These are phyloP conservation scores for Cheilosia urbana DNA, from an alignment of 2,888 invertebrate species.

Conservation along the genomic window DNA sequence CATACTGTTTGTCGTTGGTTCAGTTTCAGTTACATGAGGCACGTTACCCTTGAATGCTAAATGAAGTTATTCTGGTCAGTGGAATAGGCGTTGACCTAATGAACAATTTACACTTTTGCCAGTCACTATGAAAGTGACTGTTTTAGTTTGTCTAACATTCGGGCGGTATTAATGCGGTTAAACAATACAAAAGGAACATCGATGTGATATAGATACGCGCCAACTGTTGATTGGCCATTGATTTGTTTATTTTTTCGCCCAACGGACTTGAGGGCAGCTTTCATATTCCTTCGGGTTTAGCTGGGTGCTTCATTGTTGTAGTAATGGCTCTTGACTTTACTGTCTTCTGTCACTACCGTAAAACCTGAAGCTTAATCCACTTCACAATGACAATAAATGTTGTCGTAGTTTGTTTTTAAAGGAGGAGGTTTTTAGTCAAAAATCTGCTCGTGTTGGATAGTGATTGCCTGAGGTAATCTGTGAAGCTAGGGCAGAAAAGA, in stretches of 20 bases:
- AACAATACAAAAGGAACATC: too few relatives aligned
- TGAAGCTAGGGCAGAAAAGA: too few relatives aligned
- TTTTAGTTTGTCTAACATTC: neutral
- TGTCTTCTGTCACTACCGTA: neutral
- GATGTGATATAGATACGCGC: neutral
- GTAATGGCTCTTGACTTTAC: neutral
- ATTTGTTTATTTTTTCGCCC: conserved; percentile 42
- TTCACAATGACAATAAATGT: neutral
- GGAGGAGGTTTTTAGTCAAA: too few relatives aligned
- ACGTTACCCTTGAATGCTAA: conserved; percentile 66
- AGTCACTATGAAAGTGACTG: conserved; percentile 46
- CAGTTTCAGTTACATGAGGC: conserved; percentile 20
- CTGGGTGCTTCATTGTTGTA: neutral
- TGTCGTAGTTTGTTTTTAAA: too few relatives aligned
- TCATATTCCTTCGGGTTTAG: conserved; percentile 1
- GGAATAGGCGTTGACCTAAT: conserved; percentile 23
- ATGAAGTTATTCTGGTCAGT: conserved; percentile 51
- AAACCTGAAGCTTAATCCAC: neutral
- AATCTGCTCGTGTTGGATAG: too few relatives aligned
- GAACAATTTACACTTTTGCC: conserved; percentile 6
- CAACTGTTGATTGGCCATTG: neutral
- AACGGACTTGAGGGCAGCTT: conserved; percentile 27
- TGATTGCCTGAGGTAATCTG: too few relatives aligned
- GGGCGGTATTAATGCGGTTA: neutral
- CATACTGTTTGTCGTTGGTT: conserved; percentile 1